Evolutionary conservation across 2,888 invertebrate species (phyloP), one percentile per base, ranked within the genome.

Genomic region (Andrena marginata): DNA sequence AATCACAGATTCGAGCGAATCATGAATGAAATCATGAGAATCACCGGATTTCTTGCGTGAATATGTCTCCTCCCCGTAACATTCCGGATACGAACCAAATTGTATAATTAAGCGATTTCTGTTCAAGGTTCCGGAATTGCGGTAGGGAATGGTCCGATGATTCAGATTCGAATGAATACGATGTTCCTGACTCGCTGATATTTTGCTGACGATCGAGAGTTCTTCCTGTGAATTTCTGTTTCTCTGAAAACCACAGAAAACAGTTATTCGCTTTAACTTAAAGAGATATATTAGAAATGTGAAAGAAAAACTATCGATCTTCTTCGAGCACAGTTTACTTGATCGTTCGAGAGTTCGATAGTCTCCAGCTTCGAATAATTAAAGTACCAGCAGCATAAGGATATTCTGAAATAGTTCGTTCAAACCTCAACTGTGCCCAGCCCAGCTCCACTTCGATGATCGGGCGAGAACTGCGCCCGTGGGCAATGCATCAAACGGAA

Each of bases 61-160:
- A 13, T 13, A 13, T 42, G 42, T 42, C 13, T 13, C 42, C 42
- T 42, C 13, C 42, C 68, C 54, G 62, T 76, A 71, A 73, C 62
- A 84, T 35, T 64, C 35, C 29, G 26, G 16, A 26, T 23, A 31
- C 48, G 64, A 74, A 33, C 20, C 35, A 48, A 63, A 71, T 67
- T 67, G 42, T 72, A 75, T 73, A 67, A 84, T 80, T 71, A 54
- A 67, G 71, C 42, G 26, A 54, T 68, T 29, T 60, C 54, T 54
- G 10, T 59, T 13, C 56, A 56, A 65, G 73, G 65, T 48, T 33
- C 51, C 42, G 54, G 49, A 67, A 51, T 82, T 80, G 73, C 65
- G 77, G 79, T 77, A 77, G 77, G 76, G 16, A 54, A 63, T 59
- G 69, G 49, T n/a, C 31, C 73, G 77, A 75, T 87, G 84, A 87